These are phyloP conservation scores for Cygnus buccinator DNA, from an alignment of 2,113 vertebrate genomes.

Conservation along the genomic window DNA sequence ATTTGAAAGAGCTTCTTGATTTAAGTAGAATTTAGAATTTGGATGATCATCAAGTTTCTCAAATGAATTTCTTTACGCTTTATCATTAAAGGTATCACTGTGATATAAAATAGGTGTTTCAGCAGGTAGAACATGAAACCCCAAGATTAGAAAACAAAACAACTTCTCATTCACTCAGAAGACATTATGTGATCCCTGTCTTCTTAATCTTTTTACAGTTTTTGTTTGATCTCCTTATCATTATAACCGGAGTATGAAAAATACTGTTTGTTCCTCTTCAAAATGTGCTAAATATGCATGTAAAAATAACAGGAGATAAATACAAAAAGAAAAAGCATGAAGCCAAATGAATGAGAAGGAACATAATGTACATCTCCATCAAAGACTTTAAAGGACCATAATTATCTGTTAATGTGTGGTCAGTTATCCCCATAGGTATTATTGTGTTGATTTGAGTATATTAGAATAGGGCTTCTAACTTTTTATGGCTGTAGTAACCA, in stretches of 20 bases:
- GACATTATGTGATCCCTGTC: background rate
- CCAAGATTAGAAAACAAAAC: background rate
- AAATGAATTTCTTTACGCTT: background rate
- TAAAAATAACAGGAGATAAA: background rate
- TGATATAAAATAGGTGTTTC: background rate
- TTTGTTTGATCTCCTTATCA: conserved; percentile 26
- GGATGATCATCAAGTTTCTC: background rate
- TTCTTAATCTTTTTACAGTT: background rate
- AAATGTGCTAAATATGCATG: background rate
- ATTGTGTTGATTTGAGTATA: background rate
- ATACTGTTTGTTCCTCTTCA: background rate
- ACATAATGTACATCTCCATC: background rate
- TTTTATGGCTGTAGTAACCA: background rate
- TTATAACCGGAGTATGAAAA: background rate
- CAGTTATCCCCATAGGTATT: background rate
- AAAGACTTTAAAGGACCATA: background rate
- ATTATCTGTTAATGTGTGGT: background rate
- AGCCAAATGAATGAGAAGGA: background rate
- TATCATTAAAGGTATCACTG: background rate
- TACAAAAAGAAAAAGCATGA: background rate
- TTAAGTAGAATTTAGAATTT: background rate
- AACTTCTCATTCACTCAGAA: background rate
- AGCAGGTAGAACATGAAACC: background rate
- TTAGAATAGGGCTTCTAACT: background rate
- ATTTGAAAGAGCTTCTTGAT: background rate